Evolutionary conservation across 2,797 vertebrate genomes (phyloP), one percentile per base, ranked within the genome.

Genomic region (Malacoctenus gilli): DNA sequence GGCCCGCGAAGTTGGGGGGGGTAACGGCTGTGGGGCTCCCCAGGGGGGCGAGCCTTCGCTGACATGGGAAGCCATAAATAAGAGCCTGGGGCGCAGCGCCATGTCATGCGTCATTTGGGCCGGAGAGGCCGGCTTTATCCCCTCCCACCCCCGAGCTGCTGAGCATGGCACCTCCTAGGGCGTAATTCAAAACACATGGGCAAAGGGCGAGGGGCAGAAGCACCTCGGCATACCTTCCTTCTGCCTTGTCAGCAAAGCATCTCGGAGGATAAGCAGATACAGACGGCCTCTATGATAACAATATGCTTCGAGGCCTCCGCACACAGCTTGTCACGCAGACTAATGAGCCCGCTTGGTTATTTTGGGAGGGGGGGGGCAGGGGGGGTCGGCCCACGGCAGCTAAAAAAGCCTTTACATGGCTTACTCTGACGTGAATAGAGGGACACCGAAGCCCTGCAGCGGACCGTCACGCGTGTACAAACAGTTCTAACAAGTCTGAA

Each of bases 51-150:
- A 80, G 84, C 75, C 85, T 86, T 79, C 14, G 59, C 84, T 89
- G 89, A 92, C 90, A 90, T 88, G 86, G 89, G 89, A 92, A 92
- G 88, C 79, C 91, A 92, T 92, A 91, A 92, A 92, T 91, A 90
- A 92, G 79, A 68, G 75, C 82, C 80, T 36, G 60, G 85, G 85
- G 87, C 71, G 84, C 83, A 88, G 81, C 69, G 70, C 87, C 84
- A 78, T 90, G 90, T 91, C 87, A 91, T 89, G 90, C 87, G 86
- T 89, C 88, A 92, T 91, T 90, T 89, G 85, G 86, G 59, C 63
- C 50, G 21, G 79, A 89, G 86, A 88, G 89, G 83, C 79, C 80
- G 83, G 83, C 85, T 89, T 83, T 85, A 88, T 88, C 79, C 84
- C 81, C 80, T 77, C 85, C 84, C 84, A 76, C 70, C 77, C 55